Conservation (phyloP, 2,797 vertebrate genomes). For the Dermochelys coriacea region DNA sequence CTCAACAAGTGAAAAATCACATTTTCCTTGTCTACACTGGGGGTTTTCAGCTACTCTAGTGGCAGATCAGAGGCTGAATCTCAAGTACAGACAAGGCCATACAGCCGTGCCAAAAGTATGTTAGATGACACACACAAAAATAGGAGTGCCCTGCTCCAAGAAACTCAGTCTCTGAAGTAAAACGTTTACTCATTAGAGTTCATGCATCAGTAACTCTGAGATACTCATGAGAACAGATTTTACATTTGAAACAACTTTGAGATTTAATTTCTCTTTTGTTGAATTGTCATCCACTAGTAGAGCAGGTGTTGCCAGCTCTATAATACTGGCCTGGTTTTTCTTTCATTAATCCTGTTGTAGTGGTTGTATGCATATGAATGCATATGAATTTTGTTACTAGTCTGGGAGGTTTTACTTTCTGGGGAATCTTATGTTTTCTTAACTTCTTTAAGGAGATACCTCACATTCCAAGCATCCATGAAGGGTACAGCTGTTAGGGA, state of each 20-base stretch:
- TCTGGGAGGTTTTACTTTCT: fast-evolving
- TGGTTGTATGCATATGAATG: fast-evolving
- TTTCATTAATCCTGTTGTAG: background rate
- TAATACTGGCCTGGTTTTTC: background rate
- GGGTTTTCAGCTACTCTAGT: background rate
- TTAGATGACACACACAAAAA: too few relatives aligned
- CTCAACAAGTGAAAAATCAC: background rate
- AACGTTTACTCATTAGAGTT: background rate
- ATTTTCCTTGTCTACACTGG: background rate
- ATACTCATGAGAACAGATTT: background rate
- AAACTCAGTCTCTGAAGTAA: background rate
- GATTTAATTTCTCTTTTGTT: background rate
- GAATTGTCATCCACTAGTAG: fast-evolving
- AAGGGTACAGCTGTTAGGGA: background rate
- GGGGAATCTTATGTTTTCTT: background rate
- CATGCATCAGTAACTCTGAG: background rate
- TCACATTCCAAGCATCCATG: background rate
- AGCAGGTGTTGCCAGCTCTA: fast-evolving
- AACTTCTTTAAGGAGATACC: slow-evolving; percentile 1
- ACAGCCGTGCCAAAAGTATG: background rate
- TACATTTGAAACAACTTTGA: background rate
- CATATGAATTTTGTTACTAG: background rate
- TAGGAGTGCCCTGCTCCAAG: background rate
- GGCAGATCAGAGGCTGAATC: background rate
- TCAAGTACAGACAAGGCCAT: background rate